These are phyloP conservation scores for Pelvicachromis taeniatus DNA, from an alignment of 2,113 vertebrate species.

Conservation along the genomic window DNA sequence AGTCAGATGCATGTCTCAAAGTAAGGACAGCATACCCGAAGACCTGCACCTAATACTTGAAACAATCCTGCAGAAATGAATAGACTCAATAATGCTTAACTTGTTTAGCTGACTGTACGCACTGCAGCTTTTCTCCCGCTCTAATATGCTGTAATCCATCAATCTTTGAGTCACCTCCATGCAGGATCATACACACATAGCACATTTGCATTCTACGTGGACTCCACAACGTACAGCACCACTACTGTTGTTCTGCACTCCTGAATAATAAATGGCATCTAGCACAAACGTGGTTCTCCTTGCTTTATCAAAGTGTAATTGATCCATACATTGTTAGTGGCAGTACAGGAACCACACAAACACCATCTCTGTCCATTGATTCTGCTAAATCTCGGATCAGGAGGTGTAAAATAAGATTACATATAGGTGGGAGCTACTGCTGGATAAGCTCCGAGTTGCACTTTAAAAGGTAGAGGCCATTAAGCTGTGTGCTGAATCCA, in stretches of 20 bases:
- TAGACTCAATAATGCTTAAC: neutral
- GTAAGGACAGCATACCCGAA: conserved; percentile 11
- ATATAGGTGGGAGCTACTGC: neutral
- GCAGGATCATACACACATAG: neutral
- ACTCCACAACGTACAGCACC: neutral
- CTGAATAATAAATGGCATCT: conserved; percentile 58
- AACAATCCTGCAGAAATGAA: conserved; percentile 3
- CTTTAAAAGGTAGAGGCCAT: conserved; percentile 40
- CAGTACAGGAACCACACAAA: conserved; percentile 40
- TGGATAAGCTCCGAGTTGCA: conserved; percentile 20
- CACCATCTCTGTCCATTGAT: conserved; percentile 20
- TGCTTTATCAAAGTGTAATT: conserved; percentile 59
- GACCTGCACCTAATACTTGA: neutral
- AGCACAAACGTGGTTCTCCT: conserved; percentile 22
- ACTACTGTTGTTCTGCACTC: conserved; percentile 10
- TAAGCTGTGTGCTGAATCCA: conserved; percentile 30
- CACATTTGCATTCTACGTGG: neutral
- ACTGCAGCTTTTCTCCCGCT: neutral
- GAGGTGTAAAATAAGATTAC: conserved; percentile 31
- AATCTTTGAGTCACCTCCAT: neutral
- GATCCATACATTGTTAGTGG: conserved; percentile 28
- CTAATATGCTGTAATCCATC: neutral
- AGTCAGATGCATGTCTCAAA: conserved; percentile 10
- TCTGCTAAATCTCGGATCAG: conserved; percentile 1
- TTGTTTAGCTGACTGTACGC: neutral